These are phyloP conservation scores for Agrenia bidenticulata DNA, from an alignment of 2,888 invertebrate genomes.

Conservation along the genomic window DNA sequence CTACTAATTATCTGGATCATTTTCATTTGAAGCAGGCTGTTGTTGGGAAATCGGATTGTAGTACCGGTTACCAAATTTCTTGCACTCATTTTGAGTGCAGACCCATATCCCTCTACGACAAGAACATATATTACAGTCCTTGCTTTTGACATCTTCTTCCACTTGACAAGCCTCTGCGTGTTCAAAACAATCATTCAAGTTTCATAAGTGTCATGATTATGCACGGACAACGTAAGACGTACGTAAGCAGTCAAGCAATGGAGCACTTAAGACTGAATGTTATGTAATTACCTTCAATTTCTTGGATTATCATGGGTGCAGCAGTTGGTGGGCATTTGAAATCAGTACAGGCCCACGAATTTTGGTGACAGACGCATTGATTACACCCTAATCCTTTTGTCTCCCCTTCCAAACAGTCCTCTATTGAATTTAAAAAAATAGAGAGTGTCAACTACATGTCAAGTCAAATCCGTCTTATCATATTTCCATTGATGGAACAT, in stretches of 20 bases:
- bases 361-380: conserved; percentile 49
- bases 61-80: conserved; percentile 46
- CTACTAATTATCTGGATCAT: conserved; percentile 12
- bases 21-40: conserved; percentile 7
- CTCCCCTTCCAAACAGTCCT: conserved; percentile 49
- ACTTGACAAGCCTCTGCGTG: conserved; percentile 44
- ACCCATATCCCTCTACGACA: conserved; percentile 49
- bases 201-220: no score
- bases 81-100: conserved; percentile 48
- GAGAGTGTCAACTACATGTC: not conserved
- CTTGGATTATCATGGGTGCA: conserved; percentile 18
- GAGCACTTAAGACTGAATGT: not conserved
- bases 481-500: not conserved
- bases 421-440: conserved; percentile 27
- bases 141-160: conserved; percentile 50
- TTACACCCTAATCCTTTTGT: conserved; percentile 45
- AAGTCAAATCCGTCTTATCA: not conserved
- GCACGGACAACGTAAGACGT: no score
- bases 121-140: conserved; percentile 50
- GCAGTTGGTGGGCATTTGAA: conserved; percentile 43
- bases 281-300: not conserved
- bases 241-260: no score
- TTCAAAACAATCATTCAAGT: not conserved
- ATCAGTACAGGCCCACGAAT: conserved; percentile 52
- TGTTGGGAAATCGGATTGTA: conserved; percentile 31